These are phyloP conservation scores for Papilio dardanus DNA, from an alignment of 1,140 invertebrate genomes.

Conservation along the genomic window DNA sequence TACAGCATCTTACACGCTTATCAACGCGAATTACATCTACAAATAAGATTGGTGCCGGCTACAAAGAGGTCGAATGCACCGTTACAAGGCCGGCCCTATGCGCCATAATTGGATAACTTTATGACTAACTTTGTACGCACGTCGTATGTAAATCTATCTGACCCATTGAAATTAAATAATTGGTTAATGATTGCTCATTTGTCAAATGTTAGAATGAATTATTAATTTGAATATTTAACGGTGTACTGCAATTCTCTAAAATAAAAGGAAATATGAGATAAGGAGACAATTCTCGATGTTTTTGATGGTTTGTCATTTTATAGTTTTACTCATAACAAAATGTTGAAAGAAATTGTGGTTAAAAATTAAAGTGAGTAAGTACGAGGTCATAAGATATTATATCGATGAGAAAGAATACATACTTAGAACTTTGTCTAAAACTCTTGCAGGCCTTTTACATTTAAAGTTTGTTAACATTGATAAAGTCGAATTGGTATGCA, in stretches of 20 bases:
- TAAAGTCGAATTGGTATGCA: no score
- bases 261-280: no score
- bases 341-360: no score
- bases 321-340: no score
- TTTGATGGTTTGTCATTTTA: no score
- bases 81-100: slow-evolving; percentile 26
- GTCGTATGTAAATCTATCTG: slow-evolving; percentile 7
- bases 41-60: slow-evolving; percentile 31
- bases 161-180: slow-evolving; percentile 13
- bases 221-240: slow-evolving; percentile 2
- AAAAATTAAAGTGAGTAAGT: no score
- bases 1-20: slow-evolving; percentile 18
- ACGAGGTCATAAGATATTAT: no score
- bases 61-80: slow-evolving; percentile 23
- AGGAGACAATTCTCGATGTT: no score
- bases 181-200: not conserved
- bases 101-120: slow-evolving; percentile 32
- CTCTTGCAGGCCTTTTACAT: no score
- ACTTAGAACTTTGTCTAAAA: no score
- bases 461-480: no score
- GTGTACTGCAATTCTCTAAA: not conserved
- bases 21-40: slow-evolving; percentile 32
- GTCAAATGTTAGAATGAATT: not conserved
- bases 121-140: not conserved
- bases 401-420: no score